A percentile compares a stretch with the other conserved stretches of the same genome.
Evolutionary conservation across 1,140 invertebrate genomes (phyloP).

Genomic region (Zaprionus gabonicus): DNA sequence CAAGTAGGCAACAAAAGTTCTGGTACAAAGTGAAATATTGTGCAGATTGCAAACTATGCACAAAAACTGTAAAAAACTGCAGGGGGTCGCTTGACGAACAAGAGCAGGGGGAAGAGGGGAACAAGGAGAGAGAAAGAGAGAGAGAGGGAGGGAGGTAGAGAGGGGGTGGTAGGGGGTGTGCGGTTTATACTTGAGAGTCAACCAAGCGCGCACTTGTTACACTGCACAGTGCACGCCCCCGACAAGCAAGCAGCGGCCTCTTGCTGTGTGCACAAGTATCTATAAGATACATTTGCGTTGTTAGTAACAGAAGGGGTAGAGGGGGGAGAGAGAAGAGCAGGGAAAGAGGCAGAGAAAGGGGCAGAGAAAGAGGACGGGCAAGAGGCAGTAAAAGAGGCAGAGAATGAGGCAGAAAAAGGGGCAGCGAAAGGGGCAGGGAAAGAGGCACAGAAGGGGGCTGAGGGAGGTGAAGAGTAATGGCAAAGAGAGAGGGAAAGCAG

Average conservation of each 20-base stretch:
- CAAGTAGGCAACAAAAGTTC: constrained; percentile 41
- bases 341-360: background rate
- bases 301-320: constrained; percentile 28
- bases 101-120: too few species aligned
- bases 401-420: background rate
- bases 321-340: background rate
- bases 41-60: constrained; percentile 46
- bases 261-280: constrained; percentile 31
- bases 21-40: constrained; percentile 44
- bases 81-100: constrained; percentile 32
- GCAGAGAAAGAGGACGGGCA: background rate
- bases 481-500: too few species aligned
- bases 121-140: too few species aligned
- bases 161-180: background rate
- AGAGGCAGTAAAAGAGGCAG: background rate
- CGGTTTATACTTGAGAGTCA: constrained; percentile 39
- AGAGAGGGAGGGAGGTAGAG: too few species aligned
- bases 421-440: background rate
- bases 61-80: constrained; percentile 28
- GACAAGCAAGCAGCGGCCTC: constrained; percentile 12
- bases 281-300: constrained; percentile 74
- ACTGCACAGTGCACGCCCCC: constrained; percentile 40
- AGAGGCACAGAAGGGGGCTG: background rate
- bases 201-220: constrained; percentile 61
- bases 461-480: background rate